These are phyloP conservation scores for Sylvietta virens DNA, from an alignment of 2,113 vertebrate genomes.

Conservation along the genomic window DNA sequence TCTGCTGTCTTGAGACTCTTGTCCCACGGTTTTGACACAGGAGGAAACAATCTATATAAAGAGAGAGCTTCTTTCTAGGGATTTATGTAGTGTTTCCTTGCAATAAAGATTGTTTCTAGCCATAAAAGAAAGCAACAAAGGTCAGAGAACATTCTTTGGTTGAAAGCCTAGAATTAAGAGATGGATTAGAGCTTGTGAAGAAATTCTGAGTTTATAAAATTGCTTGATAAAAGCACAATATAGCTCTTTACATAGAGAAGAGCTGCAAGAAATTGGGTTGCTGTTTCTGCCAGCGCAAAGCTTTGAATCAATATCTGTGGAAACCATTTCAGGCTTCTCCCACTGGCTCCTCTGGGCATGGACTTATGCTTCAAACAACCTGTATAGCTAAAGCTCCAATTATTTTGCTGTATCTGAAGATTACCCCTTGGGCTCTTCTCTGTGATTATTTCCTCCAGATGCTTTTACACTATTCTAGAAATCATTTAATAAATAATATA, in stretches of 20 bases:
- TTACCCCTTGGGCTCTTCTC: neutral
- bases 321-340: conserved; percentile 9
- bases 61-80: neutral
- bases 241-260: neutral
- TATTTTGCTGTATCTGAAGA: conserved; percentile 17
- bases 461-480: neutral
- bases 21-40: neutral
- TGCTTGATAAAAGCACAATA: neutral
- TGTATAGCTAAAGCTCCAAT: neutral
- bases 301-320: neutral
- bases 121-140: neutral
- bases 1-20: neutral
- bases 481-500: neutral
- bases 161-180: neutral
- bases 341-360: conserved; percentile 1
- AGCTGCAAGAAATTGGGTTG: neutral
- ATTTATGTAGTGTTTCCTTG: neutral
- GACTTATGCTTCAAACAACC: conserved; percentile 4
- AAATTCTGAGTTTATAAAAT: conserved; percentile 3
- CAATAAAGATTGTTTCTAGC: neutral
- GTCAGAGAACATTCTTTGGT: neutral
- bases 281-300: neutral
- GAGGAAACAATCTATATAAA: neutral
- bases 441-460: conserved; percentile 3
- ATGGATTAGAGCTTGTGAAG: neutral